Evolutionary conservation across 2,113 vertebrate species (phyloP).

Genomic region (Rhagologus leucostigma): DNA sequence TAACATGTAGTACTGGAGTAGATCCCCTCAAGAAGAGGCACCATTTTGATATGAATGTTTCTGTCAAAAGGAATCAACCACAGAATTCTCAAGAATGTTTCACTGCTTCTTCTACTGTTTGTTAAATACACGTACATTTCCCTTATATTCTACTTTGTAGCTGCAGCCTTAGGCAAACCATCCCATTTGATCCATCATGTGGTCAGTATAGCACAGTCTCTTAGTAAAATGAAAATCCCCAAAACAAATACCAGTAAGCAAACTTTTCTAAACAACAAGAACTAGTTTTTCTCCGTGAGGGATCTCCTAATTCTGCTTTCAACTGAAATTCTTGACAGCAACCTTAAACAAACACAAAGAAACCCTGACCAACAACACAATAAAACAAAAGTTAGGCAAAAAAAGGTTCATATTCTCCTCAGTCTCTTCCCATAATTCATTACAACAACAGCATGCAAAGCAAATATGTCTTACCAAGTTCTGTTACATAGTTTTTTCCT

Average conservation of each 20-base stretch:
- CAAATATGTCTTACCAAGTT: slow-evolving; percentile 83
- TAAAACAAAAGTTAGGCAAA: neutral
- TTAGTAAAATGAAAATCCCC: neutral
- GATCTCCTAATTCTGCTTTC: neutral
- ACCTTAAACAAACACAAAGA: neutral
- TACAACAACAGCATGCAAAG: neutral
- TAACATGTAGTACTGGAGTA: neutral
- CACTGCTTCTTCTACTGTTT: neutral
- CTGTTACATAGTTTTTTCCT: slow-evolving; percentile 80
- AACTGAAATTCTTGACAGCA: neutral
- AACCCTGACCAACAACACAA: neutral
- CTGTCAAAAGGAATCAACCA: neutral
- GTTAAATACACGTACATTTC: neutral
- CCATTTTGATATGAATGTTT: neutral
- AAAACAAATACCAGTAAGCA: neutral
- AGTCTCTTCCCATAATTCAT: neutral
- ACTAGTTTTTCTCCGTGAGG: neutral
- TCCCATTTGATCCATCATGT: neutral
- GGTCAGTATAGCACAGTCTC: neutral
- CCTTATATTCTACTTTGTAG: neutral
- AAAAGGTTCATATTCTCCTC: neutral
- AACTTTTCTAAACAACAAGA: neutral
- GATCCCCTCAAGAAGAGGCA: neutral
- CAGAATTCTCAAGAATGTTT: neutral
- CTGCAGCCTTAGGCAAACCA: neutral